Conservation (phyloP, 2,113 vertebrate species). For the Nothoprocta perdicaria region DNA sequence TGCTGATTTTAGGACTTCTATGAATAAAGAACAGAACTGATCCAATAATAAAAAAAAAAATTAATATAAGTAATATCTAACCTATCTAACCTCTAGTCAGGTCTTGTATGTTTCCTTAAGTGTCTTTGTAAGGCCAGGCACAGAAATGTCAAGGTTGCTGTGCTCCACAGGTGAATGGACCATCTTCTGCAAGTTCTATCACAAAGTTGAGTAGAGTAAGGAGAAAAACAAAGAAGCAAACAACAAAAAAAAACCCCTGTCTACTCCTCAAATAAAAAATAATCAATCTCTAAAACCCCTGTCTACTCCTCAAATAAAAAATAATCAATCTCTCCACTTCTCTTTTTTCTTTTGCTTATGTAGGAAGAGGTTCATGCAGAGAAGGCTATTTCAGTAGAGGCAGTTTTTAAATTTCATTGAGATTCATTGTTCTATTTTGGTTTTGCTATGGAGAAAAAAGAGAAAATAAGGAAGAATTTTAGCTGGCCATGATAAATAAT, state of each 20-base stretch:
- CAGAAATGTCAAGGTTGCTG: not conserved
- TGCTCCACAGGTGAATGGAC: not conserved
- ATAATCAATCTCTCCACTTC: not conserved
- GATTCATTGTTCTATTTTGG: not conserved
- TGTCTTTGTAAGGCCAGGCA: not conserved
- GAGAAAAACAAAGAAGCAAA: not conserved
- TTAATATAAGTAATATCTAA: rapidly evolving
- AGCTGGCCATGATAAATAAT: not conserved
- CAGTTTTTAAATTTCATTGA: not conserved
- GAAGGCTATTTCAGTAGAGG: not conserved
- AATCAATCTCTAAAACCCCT: not conserved
- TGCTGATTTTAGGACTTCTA: not conserved
- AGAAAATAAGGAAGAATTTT: not conserved
- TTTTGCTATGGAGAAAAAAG: not conserved
- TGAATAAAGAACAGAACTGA: not conserved
- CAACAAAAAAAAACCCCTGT: no score
- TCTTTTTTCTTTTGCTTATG: not conserved
- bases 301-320: no score
- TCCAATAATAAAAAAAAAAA: rapidly evolving
- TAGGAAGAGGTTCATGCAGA: not conserved
- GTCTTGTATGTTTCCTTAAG: not conserved
- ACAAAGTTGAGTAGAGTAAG: not conserved
- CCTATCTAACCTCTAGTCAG: not conserved
- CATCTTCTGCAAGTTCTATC: not conserved
- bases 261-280: no score